phyloP scores from a whole-genome alignment of 2,797 vertebrate genomes.

The Chrysolophus pictus region DNA sequence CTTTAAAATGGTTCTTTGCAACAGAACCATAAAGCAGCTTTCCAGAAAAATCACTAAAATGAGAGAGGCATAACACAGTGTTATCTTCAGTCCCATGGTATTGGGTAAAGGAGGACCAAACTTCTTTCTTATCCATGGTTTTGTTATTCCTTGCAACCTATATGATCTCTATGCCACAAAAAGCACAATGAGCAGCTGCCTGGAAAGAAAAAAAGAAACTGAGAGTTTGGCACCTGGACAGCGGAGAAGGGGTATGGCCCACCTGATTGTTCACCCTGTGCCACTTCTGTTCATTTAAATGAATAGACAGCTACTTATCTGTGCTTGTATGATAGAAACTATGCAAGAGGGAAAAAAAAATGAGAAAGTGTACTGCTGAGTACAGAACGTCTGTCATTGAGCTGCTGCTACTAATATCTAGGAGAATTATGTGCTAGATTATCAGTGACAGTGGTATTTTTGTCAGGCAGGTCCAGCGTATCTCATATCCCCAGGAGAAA shows the following conservation, averaged over 20 bases:
- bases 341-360: background rate
- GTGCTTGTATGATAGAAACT: conserved; percentile 1
- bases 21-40: conserved; percentile 9
- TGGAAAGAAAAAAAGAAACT: background rate
- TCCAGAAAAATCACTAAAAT: background rate
- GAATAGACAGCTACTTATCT: conserved; percentile 27
- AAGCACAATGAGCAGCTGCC: background rate
- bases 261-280: background rate
- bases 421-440: background rate
- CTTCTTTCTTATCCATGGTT: conserved; percentile 47
- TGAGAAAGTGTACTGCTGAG: background rate
- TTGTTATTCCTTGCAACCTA: conserved; percentile 9
- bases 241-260: background rate
- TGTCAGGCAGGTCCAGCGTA: accelerated
- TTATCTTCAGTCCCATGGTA: conserved; percentile 15
- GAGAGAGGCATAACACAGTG: background rate
- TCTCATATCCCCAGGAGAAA: background rate
- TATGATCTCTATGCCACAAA: background rate
- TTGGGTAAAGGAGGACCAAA: conserved; percentile 10
- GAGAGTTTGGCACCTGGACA: background rate
- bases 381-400: background rate
- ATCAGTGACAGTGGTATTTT: background rate
- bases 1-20: conserved; percentile 33
- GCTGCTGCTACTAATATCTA: background rate
- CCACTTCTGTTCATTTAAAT: background rate